Evolutionary conservation across 2,888 invertebrate species (phyloP), one percentile per base, ranked within the genome.

Genomic region (Camptogramma bilineatum): DNA sequence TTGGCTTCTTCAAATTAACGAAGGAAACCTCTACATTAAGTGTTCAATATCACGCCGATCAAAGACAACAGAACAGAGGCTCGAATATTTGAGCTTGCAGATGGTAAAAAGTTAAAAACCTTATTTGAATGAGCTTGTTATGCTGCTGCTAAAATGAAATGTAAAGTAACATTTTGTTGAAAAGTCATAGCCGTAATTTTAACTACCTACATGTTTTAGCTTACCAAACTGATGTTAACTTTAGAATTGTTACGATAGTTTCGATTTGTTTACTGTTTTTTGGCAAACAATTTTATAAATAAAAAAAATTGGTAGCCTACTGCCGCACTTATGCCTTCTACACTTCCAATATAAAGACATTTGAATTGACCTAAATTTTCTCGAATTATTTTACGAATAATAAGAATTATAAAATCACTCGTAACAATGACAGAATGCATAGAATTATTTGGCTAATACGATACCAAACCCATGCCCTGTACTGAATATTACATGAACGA

Each of bases 401-500:
- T 28, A 3, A 42, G 16, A 13, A 54, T 28, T 17, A 51, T 51
- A 18, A 7, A 4, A 47, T 42, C 9, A 10, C 13, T 39, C 34
- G 16, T 44, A 44, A 17, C 52, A 8, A 21, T 52, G 21, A 28
- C 24, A 50, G 50, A 55, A 34, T 34, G 21, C 18, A 52, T 47
- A 52, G 17, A 52, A 51, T 56, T 52, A 17, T 28, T 62, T 51
- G 44, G 51, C 50, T 55, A 56, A 58, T 62, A 68, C 68, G 55
- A 64, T 62, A 67, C 58, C 59, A 52, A 60, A 67, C 61, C 65
- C 63, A 53, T 48, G 59, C 50, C 60, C 31, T 64, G 59, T 62
- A 46, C 61, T 72, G 72, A 72, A 72, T 72, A 69, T 72, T 68
- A 59, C 72, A 72, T 71, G 72, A 70, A 59, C 53, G 52, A 1